Conservation (phyloP, 2,797 vertebrate genomes). For the Enteromius viviparus region DNA sequence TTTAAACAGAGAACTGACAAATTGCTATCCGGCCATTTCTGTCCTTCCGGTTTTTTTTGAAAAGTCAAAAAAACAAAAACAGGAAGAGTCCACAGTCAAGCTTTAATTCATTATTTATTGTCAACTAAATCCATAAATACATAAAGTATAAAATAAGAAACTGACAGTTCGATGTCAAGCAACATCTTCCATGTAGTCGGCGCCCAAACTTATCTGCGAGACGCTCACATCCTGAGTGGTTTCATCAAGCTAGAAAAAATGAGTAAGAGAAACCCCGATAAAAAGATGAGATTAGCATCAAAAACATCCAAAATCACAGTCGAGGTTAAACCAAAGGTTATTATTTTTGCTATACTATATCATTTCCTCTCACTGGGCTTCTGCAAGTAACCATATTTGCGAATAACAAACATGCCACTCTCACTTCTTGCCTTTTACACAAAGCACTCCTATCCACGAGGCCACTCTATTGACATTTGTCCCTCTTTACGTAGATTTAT, state of each 20-base stretch:
- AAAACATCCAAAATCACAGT: neutral
- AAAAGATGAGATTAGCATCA: neutral
- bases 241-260: conserved; percentile 81
- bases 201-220: conserved; percentile 86
- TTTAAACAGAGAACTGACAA: neutral
- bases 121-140: conserved; percentile 50
- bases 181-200: conserved; percentile 92
- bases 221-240: conserved; percentile 87
- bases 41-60: neutral
- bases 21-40: neutral
- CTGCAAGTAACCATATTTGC: conserved; percentile 4
- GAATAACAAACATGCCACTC: neutral
- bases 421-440: conserved; percentile 35
- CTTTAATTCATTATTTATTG: conserved; percentile 35
- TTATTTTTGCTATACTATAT: neutral
- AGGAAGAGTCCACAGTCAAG: conserved; percentile 19
- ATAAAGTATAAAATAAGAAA: conserved; percentile 51
- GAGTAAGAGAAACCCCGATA: neutral
- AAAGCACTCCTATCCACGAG: conserved; percentile 18
- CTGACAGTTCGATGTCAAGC: conserved; percentile 68
- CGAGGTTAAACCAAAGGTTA: neutral
- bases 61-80: conserved; percentile 8
- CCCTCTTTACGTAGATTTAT: neutral
- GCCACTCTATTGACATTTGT: neutral
- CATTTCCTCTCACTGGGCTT: neutral